These are phyloP conservation scores for Acanthisitta chloris DNA, from an alignment of 2,113 vertebrate species.

Conservation along the genomic window DNA sequence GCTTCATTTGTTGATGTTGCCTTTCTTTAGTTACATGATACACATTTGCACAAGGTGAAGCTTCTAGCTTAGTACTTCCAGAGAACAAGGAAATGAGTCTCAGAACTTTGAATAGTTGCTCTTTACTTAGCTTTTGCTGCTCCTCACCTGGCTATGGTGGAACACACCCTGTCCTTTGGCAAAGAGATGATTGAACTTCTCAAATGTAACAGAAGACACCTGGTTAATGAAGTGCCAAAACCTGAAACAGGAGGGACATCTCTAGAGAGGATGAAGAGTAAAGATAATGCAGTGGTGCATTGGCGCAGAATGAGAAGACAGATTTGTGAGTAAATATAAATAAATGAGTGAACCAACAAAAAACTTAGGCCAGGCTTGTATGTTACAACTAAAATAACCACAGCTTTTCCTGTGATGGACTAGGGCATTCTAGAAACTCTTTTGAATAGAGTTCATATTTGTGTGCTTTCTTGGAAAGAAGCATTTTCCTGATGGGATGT, in stretches of 20 bases:
- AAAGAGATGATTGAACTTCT: background rate
- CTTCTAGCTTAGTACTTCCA: background rate
- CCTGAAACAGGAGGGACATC: background rate
- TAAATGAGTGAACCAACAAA: background rate
- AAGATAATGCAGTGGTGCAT: background rate
- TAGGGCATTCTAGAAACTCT: background rate
- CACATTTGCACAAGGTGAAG: background rate
- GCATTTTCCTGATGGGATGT: background rate
- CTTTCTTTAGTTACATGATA: background rate
- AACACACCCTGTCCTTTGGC: background rate
- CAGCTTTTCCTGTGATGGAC: background rate
- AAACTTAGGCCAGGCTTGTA: background rate
- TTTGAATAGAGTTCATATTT: background rate
- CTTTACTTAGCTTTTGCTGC: background rate
- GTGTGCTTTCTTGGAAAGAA: background rate
- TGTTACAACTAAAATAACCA: background rate
- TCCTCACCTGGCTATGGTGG: background rate
- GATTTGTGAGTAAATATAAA: background rate
- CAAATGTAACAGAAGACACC: background rate
- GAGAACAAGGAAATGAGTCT: background rate
- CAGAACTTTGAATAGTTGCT: background rate
- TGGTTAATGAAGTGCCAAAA: background rate
- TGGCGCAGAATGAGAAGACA: background rate
- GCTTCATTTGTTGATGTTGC: background rate
- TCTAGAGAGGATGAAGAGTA: background rate